These are phyloP conservation scores for Rhingia campestris DNA, from an alignment of 2,888 invertebrate species.

Conservation along the genomic window DNA sequence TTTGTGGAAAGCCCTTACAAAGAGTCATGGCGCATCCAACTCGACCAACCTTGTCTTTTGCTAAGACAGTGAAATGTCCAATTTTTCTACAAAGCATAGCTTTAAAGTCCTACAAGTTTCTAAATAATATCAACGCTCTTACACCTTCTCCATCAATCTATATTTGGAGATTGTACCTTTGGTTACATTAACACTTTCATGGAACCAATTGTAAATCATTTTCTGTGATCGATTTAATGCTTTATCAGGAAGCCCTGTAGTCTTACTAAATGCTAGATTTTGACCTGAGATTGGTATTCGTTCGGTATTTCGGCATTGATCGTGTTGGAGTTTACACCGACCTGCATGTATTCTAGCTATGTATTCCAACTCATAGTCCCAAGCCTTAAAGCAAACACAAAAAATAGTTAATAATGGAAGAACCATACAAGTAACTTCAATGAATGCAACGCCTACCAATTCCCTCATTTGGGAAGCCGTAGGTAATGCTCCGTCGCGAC, in stretches of 20 bases:
- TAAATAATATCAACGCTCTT: neutral
- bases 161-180: neutral
- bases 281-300: slow-evolving; percentile 48
- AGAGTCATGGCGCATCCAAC: slow-evolving; percentile 46
- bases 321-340: slow-evolving; percentile 49
- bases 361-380: slow-evolving; percentile 67
- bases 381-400: slow-evolving; percentile 15
- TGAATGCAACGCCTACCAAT: slow-evolving; percentile 27
- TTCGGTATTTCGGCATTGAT: slow-evolving; percentile 46
- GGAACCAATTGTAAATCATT: slow-evolving; percentile 30
- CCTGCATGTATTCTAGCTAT: slow-evolving; percentile 41
- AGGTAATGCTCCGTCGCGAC: slow-evolving; percentile 7
- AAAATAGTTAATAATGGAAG: neutral
- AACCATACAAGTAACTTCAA: neutral
- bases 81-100: slow-evolving; percentile 26
- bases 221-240: slow-evolving; percentile 7
- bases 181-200: slow-evolving; percentile 20
- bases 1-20: slow-evolving; percentile 29
- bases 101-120: neutral
- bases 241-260: neutral
- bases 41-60: slow-evolving; percentile 46
- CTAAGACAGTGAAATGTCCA: slow-evolving; percentile 59
- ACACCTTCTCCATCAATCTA: neutral
- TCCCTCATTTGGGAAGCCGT: slow-evolving; percentile 44
- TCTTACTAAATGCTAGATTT: slow-evolving; percentile 39